Evolutionary conservation across 2,797 vertebrate genomes (phyloP).

Genomic region (Graptemys geographica): DNA sequence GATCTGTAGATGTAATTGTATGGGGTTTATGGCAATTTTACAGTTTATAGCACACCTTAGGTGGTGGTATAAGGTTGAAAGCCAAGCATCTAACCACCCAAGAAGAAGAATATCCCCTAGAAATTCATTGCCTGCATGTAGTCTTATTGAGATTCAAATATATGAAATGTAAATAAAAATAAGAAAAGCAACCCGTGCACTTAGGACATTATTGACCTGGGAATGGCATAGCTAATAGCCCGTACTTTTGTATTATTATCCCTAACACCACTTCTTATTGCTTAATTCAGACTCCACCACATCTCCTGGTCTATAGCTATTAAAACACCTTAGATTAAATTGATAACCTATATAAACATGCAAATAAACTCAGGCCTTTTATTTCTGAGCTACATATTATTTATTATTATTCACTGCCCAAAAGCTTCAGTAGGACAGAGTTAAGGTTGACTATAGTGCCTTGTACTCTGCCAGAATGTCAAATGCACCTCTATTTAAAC

Average conservation of each 20-base stretch:
- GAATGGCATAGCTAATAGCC: too few relatives aligned
- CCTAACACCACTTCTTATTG: neutral
- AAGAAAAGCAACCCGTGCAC: fast-evolving
- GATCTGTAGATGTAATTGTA: neutral
- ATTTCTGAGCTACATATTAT: constrained; percentile 13
- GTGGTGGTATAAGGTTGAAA: fast-evolving
- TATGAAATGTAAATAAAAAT: neutral
- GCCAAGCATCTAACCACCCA: neutral
- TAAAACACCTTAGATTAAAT: constrained; percentile 29
- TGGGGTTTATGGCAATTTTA: neutral
- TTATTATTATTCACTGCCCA: neutral
- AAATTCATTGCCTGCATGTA: neutral
- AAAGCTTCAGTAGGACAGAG: constrained; percentile 3
- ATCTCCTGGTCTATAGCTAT: neutral
- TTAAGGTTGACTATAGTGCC: neutral
- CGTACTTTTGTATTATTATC: neutral
- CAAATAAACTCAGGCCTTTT: neutral
- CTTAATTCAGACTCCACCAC: neutral
- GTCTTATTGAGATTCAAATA: fast-evolving
- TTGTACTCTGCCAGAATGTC: constrained; percentile 1
- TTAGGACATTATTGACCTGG: neutral
- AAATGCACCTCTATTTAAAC: constrained; percentile 1
- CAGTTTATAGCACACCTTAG: fast-evolving
- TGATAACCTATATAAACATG: neutral
- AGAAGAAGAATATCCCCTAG: neutral